These are phyloP conservation scores for Oedothorax gibbosus DNA, from an alignment of 1,140 invertebrate genomes.

Conservation along the genomic window DNA sequence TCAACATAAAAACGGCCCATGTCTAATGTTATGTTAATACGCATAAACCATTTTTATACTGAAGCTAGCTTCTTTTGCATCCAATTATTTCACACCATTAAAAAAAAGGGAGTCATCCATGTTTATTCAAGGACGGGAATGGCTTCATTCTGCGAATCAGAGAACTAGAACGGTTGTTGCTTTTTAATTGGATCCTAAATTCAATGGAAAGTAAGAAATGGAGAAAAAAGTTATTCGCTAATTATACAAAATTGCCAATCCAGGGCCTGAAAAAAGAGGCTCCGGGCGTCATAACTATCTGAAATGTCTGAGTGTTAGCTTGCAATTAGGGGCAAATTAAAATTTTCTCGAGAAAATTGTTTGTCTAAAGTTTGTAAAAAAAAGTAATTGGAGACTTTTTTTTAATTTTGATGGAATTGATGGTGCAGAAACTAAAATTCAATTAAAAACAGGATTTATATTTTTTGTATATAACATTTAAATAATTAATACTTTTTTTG, in stretches of 20 bases:
- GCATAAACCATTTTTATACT: no score
- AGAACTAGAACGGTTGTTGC: constrained; percentile 24
- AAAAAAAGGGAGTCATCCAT: constrained; percentile 12
- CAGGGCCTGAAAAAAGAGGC: neutral
- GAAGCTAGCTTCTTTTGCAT: neutral
- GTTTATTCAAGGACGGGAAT: constrained; percentile 16
- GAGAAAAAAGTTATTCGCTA: constrained; percentile 26
- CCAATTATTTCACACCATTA: constrained; percentile 34
- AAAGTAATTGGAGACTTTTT: constrained; percentile 4
- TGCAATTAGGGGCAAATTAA: neutral
- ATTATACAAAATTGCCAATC: constrained; percentile 25
- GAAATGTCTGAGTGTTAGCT: neutral
- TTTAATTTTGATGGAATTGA: no score
- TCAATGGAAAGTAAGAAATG: constrained; percentile 5
- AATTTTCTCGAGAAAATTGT: neutral
- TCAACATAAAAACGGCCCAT: no score
- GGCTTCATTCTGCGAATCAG: constrained; percentile 27
- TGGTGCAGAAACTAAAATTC: no score
- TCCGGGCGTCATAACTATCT: constrained; percentile 4
- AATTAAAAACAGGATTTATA: no score
- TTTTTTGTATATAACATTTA: no score
- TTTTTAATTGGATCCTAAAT: constrained; percentile 39
- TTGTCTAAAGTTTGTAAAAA: neutral
- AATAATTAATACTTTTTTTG: no score
- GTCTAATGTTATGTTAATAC: no score